Conservation (phyloP, 2,113 vertebrate species). For the Pteropus alecto region DNA sequence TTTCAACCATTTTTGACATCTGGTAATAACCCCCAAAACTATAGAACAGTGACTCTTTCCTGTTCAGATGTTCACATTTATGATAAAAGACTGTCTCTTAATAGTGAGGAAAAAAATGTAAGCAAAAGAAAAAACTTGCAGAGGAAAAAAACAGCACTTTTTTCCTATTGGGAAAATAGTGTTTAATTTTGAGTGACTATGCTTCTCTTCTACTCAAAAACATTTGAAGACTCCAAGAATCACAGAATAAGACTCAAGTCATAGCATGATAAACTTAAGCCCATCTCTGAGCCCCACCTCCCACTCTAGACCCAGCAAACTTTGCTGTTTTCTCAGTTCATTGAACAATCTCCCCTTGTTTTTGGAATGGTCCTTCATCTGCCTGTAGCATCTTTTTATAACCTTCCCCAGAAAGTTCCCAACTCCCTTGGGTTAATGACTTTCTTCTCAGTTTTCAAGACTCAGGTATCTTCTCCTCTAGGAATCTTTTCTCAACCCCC, state of each 20-base stretch:
- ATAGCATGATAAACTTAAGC: fast-evolving
- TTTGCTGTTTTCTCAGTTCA: background rate
- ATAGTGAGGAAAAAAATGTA: background rate
- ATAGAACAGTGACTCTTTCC: background rate
- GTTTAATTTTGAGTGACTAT: background rate
- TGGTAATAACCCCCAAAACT: background rate
- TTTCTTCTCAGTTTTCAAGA: background rate
- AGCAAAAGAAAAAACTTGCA: background rate
- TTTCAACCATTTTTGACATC: background rate
- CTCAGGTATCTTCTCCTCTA: background rate
- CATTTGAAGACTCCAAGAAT: background rate
- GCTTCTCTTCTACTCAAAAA: background rate
- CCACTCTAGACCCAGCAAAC: background rate
- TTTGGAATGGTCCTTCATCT: background rate
- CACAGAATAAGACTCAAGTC: background rate
- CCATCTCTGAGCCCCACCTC: background rate
- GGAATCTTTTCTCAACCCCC: background rate
- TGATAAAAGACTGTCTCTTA: background rate
- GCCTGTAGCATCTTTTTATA: background rate
- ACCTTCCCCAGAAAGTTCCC: background rate
- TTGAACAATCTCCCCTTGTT: background rate
- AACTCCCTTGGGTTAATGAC: background rate
- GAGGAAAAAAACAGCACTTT: background rate
- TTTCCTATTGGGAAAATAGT: background rate
- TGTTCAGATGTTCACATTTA: background rate